Base-by-base conservation (phyloP, 2,888 invertebrate genomes). In the Pammene fasciana region DNA sequence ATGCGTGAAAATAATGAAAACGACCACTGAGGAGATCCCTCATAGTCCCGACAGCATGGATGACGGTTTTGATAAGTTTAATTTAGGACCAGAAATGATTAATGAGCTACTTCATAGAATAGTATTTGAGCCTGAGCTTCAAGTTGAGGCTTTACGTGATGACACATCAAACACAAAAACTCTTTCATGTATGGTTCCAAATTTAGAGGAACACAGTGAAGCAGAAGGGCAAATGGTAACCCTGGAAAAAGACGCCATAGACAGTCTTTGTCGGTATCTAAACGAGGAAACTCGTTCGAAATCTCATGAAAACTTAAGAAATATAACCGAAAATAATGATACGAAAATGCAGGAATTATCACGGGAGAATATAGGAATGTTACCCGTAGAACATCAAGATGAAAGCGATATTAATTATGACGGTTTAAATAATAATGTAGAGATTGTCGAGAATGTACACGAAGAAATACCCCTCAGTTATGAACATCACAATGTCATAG, bases 261-360 rank as follows among this genome's bases (percentile, higher is more conserved):
- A 65, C 5, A 55, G 55, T 16, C 46, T 65, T 41, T 64, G 64
- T 64, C 45, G 64, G 36, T 62, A 57, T 55, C 64, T 71, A n/a
- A 46, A 52, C 43, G 67, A 67, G n/a, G 52, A 55, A 46, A 38
- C 26, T 9, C 26, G 38, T 57, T 38, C 16, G 1, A 26, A 1
- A 26, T 26, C 26, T 11, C 41, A 60, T 41, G 61, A 68, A n/a
- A n/a, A 50, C 4, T 16, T 26, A 11, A 43, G 8, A 9, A 38
- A 43, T 56, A 13, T 18, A 1, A 9, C 8, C 13, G 18, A 34
- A 26, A 36, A 10, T 46, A 48, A 48, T 46, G n/a, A 55, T 13
- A 16, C 16, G 5, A n/a, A 16, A n/a, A 14, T 38, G 14, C 9
- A 16, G 11, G 66, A 59, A 26, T 26, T 26, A 41, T 34, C 26